A percentile compares a stretch with the other conserved stretches of the same genome.
Conservation (phyloP, 2,113 vertebrate species). For the Cebidichthys violaceus region DNA sequence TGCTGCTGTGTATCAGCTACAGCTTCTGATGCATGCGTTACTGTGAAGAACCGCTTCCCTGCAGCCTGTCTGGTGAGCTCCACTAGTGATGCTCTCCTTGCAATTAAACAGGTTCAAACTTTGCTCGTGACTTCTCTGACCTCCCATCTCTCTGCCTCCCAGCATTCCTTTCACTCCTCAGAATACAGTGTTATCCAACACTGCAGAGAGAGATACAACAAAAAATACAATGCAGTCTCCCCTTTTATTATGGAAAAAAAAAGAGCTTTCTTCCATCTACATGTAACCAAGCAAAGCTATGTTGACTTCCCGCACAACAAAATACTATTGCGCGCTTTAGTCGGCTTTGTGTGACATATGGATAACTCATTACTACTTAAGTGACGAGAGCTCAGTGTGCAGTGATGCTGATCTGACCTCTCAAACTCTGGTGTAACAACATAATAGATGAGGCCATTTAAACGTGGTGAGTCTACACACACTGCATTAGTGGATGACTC, state of each 20-base stretch:
- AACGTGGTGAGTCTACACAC: conserved; percentile 20
- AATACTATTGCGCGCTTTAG: neutral
- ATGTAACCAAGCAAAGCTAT: neutral
- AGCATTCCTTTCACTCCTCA: conserved; percentile 9
- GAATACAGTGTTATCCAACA: conserved; percentile 24
- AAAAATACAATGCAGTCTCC: neutral
- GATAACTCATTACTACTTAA: conserved; percentile 24
- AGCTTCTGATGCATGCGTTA: conserved; percentile 4
- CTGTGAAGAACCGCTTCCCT: conserved; percentile 7
- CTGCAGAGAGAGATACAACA: neutral
- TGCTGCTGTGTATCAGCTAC: neutral
- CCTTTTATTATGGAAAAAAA: conserved; percentile 1
- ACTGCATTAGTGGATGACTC: conserved; percentile 35
- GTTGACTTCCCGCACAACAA: neutral
- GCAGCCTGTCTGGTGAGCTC: conserved; percentile 22
- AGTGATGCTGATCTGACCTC: conserved; percentile 26
- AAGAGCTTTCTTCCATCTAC: neutral
- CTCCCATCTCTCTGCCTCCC: conserved; percentile 6
- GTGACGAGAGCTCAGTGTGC: conserved; percentile 8
- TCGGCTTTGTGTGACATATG: conserved; percentile 8
- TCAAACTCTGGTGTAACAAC: conserved; percentile 28
- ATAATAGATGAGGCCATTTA: conserved; percentile 55
- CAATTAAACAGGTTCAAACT: conserved; percentile 36
- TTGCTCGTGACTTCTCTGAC: neutral
- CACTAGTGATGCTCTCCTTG: neutral